These are phyloP conservation scores for Lagopus muta DNA, from an alignment of 2,113 vertebrate genomes.

Conservation along the genomic window DNA sequence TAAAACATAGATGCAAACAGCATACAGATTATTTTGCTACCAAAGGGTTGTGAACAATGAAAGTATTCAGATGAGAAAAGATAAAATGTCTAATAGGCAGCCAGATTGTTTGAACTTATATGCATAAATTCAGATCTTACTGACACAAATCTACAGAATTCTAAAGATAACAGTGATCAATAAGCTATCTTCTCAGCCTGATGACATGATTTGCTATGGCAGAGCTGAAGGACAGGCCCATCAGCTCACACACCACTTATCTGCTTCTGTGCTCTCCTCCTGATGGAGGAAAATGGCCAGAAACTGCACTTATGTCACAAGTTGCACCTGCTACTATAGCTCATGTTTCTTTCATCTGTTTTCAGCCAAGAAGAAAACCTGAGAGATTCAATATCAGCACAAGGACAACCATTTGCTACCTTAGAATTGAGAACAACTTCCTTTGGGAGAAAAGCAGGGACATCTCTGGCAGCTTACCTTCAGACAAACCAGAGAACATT, in stretches of 20 bases:
- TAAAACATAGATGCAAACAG: not conserved
- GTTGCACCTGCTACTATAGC: not conserved
- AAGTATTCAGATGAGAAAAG: slow-evolving; percentile 12
- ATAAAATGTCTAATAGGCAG: not conserved
- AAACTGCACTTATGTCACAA: not conserved
- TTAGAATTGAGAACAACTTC: not conserved
- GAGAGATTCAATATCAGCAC: not conserved
- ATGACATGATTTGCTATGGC: not conserved
- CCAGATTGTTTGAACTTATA: not conserved
- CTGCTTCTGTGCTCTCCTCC: not conserved
- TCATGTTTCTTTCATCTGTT: not conserved
- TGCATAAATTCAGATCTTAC: not conserved
- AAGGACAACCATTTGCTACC: not conserved
- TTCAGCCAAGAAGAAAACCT: not conserved
- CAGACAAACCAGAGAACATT: not conserved
- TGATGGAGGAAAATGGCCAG: not conserved
- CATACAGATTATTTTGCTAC: slow-evolving; percentile 22
- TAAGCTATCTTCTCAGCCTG: not conserved
- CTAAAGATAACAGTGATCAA: not conserved
- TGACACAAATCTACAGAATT: not conserved
- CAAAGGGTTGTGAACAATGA: not conserved
- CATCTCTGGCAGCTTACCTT: not conserved
- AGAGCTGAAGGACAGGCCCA: fast-evolving
- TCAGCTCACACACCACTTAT: not conserved
- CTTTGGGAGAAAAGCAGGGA: not conserved